Percentiles rank a stretch among this genome's conserved stretches.
These are phyloP conservation scores for Gallinago nigripennis DNA, from an alignment of 2,797 vertebrate species.

Conservation along the genomic window DNA sequence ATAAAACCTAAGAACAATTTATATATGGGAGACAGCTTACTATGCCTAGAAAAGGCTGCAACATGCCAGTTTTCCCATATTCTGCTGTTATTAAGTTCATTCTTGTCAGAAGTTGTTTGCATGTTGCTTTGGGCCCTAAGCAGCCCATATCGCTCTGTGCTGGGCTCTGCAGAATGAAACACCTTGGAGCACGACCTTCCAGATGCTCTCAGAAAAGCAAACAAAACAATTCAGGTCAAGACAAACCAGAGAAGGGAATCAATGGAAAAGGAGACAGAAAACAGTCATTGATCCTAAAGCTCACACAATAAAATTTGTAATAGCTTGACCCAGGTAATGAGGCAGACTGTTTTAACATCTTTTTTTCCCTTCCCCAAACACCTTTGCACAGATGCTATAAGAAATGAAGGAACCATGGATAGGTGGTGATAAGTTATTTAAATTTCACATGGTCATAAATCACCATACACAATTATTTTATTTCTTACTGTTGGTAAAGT, in stretches of 20 bases:
- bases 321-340: conserved; percentile 10
- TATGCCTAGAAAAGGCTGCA: not conserved
- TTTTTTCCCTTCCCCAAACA: not conserved
- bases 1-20: not conserved
- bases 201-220: not conserved
- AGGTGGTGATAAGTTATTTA: not conserved
- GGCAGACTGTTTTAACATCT: not conserved
- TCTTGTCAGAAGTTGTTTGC: not conserved
- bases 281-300: conserved; percentile 18
- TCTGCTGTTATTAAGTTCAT: not conserved
- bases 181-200: not conserved
- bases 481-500: conserved; percentile 22
- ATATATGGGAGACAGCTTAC: not conserved
- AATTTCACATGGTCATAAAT: not conserved
- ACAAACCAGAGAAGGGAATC: conserved; percentile 4
- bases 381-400: not conserved
- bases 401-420: not conserved
- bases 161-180: not conserved
- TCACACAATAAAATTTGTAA: conserved; percentile 11
- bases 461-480: not conserved
- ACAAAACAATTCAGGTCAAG: not conserved
- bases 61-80: not conserved
- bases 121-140: not conserved
- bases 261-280: conserved; percentile 4
- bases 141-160: fast-evolving